A percentile compares a stretch with the other conserved stretches of the same genome.
Conservation (phyloP, 2,888 invertebrate genomes). For the Pherbina coryleti region DNA sequence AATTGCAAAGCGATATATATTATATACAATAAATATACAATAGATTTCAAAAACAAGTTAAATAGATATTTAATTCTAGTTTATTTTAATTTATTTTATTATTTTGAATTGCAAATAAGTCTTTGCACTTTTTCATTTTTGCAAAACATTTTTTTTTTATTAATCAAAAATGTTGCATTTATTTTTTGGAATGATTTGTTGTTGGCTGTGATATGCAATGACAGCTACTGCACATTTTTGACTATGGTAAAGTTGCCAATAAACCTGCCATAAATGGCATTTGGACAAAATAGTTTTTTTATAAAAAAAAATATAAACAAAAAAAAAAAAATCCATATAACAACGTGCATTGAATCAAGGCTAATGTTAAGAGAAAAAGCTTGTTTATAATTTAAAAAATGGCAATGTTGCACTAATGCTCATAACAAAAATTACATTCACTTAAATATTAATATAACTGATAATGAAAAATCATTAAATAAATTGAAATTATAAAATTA, state of each 20-base stretch:
- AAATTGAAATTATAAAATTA: no score
- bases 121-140: not conserved
- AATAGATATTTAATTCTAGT: no score
- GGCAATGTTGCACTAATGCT: not conserved
- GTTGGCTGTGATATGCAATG: constrained; percentile 21
- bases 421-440: no score
- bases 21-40: no score
- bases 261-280: constrained; percentile 14
- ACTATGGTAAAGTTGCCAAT: not conserved
- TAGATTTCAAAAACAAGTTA: no score
- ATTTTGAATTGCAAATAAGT: no score
- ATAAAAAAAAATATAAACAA: not conserved
- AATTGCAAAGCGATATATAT: no score
- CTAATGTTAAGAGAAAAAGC: not conserved
- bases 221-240: constrained; percentile 5
- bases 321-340: not conserved
- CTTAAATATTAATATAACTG: no score
- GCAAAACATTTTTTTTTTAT: not conserved
- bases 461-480: no score
- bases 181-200: constrained; percentile 31
- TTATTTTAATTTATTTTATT: no score
- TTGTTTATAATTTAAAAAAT: not conserved
- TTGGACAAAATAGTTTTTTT: constrained; percentile 23
- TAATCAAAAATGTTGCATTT: constrained; percentile 18
- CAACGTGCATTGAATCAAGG: not conserved